Evolutionary conservation across 2,888 invertebrate genomes (phyloP).

Genomic region (Acronicta leporina): DNA sequence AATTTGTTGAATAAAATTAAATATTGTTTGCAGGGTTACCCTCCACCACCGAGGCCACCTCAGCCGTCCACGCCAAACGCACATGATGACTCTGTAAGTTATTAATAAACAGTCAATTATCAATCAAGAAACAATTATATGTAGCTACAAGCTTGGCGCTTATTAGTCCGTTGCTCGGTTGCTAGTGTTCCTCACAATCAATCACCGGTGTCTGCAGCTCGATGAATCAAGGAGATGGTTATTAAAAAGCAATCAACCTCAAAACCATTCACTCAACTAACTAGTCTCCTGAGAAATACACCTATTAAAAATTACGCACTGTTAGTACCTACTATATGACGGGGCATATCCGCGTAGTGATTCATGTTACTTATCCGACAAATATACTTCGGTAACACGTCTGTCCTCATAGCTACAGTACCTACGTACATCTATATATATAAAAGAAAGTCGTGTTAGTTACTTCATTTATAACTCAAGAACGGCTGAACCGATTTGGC

Average conservation of each 20-base stretch:
- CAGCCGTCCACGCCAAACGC: slow-evolving; percentile 94
- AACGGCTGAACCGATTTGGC: too few relatives aligned
- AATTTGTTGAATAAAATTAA: neutral
- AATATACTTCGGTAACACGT: slow-evolving; percentile 3
- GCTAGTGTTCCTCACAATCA: slow-evolving; percentile 62
- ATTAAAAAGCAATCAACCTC: slow-evolving; percentile 73
- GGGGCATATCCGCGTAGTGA: slow-evolving; percentile 30
- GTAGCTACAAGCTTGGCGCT: slow-evolving; percentile 31
- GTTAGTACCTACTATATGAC: slow-evolving; percentile 14
- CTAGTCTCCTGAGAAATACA: slow-evolving; percentile 27
- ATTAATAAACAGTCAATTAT: slow-evolving; percentile 41
- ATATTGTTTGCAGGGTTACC: slow-evolving; percentile 89
- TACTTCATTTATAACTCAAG: too few relatives aligned
- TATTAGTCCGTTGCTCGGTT: slow-evolving; percentile 26
- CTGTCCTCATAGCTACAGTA: slow-evolving; percentile 25
- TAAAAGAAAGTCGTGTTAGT: too few relatives aligned
- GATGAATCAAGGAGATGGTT: slow-evolving; percentile 66
- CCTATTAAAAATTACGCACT: slow-evolving; percentile 37
- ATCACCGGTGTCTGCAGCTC: slow-evolving; percentile 63
- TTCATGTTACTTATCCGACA: slow-evolving; percentile 27
- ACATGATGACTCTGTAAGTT: slow-evolving; percentile 93
- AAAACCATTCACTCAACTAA: slow-evolving; percentile 42
- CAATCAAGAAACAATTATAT: slow-evolving; percentile 37
- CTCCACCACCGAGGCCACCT: slow-evolving; percentile 92
- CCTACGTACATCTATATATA: too few relatives aligned